Percentiles rank a stretch among this genome's conserved stretches.
Conservation (phyloP, 2,113 vertebrate species). For the Piprites chloris region DNA sequence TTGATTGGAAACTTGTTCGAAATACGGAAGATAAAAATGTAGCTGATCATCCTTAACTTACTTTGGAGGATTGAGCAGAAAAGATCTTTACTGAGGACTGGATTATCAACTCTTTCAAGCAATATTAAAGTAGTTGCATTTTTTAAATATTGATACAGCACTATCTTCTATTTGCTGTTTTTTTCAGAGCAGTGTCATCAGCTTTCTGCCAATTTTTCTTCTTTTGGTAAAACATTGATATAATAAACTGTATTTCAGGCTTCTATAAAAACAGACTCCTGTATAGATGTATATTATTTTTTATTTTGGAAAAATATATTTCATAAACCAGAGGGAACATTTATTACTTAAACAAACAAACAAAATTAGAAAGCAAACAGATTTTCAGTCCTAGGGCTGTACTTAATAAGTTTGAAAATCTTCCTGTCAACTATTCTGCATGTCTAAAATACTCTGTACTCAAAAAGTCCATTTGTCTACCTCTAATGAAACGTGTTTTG, state of each 20-base stretch:
- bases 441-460: background rate
- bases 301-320: background rate
- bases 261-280: background rate
- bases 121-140: background rate
- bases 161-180: background rate
- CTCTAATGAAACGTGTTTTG: background rate
- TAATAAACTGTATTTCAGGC: background rate
- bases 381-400: background rate
- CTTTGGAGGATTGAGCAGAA: background rate
- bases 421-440: background rate
- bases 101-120: background rate
- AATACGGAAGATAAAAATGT: background rate
- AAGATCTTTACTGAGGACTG: background rate
- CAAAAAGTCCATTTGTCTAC: background rate
- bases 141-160: background rate
- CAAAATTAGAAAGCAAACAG: background rate
- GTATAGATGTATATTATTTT: background rate
- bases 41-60: background rate
- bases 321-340: background rate
- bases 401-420: background rate
- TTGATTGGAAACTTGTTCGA: background rate
- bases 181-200: background rate
- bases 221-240: background rate
- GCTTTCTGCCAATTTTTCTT: background rate
- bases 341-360: background rate